Evolutionary conservation across 1,140 invertebrate species (phyloP).

Genomic region (Ceratosolen solmsi): DNA sequence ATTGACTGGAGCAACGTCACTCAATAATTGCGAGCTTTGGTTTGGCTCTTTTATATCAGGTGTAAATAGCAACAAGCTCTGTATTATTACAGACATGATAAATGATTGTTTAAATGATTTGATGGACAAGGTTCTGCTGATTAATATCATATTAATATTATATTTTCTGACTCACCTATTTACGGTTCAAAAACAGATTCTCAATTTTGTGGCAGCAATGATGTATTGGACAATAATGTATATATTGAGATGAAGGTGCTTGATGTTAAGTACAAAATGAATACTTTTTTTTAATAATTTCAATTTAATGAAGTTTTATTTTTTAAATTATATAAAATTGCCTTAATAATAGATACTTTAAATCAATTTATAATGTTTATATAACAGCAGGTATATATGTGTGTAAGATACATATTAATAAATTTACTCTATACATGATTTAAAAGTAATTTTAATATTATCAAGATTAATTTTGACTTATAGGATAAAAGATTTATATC

Average conservation of each 20-base stretch:
- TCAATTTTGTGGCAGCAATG: slow-evolving; percentile 37
- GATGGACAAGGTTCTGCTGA: slow-evolving; percentile 61
- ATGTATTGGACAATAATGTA: slow-evolving; percentile 59
- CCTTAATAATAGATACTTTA: too few relatives aligned
- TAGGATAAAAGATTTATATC: too few relatives aligned
- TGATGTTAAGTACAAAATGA: slow-evolving; percentile 42
- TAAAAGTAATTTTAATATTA: too few relatives aligned
- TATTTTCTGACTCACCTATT: slow-evolving; percentile 66
- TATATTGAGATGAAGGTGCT: slow-evolving; percentile 66
- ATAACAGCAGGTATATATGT: too few relatives aligned
- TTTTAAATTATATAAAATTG: neutral
- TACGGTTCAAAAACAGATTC: slow-evolving; percentile 57
- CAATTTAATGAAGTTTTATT: neutral
- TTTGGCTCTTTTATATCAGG: neutral
- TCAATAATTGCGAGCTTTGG: slow-evolving; percentile 16
- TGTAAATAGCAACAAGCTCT: neutral
- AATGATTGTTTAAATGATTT: slow-evolving; percentile 58
- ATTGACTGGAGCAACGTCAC: slow-evolving; percentile 58
- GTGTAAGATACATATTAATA: too few relatives aligned
- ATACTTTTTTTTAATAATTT: neutral
- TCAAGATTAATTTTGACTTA: neutral
- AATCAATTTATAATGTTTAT: too few relatives aligned
- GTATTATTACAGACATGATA: slow-evolving; percentile 47
- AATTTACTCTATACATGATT: too few relatives aligned
- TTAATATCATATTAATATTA: too few relatives aligned